These are phyloP conservation scores for Myotis brandtii DNA, from an alignment of 2,113 vertebrate species.

Conservation along the genomic window DNA sequence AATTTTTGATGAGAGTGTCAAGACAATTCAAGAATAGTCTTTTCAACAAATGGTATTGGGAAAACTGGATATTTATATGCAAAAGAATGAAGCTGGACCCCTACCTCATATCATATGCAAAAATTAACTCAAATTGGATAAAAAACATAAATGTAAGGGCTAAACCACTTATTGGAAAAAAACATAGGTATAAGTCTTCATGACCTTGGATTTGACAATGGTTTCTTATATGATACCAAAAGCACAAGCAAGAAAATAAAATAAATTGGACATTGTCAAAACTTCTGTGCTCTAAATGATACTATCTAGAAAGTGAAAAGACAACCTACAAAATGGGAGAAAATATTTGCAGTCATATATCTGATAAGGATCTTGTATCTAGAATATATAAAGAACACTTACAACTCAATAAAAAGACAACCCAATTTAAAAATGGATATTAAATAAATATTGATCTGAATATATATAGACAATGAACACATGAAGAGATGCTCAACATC, in stretches of 20 bases:
- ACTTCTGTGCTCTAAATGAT: not conserved
- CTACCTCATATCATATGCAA: not conserved
- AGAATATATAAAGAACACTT: not conserved
- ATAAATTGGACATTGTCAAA: slow-evolving; percentile 2
- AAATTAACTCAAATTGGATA: slow-evolving; percentile 29
- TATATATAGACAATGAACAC: not conserved
- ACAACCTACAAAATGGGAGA: not conserved
- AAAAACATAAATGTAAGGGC: slow-evolving; percentile 15
- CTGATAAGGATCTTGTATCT: slow-evolving; percentile 7
- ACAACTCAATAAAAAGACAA: not conserved
- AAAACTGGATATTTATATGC: not conserved
- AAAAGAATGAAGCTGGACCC: not conserved
- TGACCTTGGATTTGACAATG: not conserved
- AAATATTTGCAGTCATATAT: slow-evolving; percentile 44
- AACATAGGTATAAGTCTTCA: not conserved
- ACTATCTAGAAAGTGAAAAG: not conserved
- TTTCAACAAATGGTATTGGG: not conserved
- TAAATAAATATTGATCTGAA: not conserved
- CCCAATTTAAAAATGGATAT: not conserved
- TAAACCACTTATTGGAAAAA: slow-evolving; percentile 50
- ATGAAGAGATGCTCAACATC: not conserved
- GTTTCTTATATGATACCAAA: slow-evolving; percentile 30
- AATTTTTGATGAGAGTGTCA: slow-evolving; percentile 17
- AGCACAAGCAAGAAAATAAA: slow-evolving; percentile 33
- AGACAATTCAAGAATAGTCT: slow-evolving; percentile 3